These are phyloP conservation scores for Pteruthius melanotis DNA, from an alignment of 2,113 vertebrate species.

Conservation along the genomic window DNA sequence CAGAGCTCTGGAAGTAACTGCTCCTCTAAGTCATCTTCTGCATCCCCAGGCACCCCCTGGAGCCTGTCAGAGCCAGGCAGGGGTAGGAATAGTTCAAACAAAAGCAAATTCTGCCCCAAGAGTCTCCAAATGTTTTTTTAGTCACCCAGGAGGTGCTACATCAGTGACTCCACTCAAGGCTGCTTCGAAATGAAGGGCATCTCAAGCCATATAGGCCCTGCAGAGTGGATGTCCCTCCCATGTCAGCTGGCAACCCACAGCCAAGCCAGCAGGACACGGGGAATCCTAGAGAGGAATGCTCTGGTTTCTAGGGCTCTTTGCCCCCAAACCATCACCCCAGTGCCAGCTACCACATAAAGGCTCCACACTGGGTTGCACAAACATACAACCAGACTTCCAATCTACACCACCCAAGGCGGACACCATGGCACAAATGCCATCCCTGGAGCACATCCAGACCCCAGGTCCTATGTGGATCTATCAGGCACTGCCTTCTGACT, in stretches of 20 bases:
- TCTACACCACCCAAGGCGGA: accelerated
- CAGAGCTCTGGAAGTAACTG: background rate
- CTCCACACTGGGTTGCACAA: background rate
- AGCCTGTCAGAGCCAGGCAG: background rate
- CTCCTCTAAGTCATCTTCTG: background rate
- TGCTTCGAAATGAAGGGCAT: background rate
- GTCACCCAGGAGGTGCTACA: background rate
- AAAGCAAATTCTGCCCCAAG: background rate
- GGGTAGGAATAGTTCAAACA: background rate
- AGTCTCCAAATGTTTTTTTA: background rate
- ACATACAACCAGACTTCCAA: accelerated
- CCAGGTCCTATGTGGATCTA: background rate
- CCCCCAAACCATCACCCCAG: background rate
- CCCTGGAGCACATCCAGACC: accelerated
- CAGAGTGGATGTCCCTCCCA: background rate
- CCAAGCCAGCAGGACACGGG: background rate
- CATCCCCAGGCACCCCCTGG: background rate
- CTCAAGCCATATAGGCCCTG: background rate
- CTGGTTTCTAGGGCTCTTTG: background rate
- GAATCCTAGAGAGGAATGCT: background rate
- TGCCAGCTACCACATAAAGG: background rate
- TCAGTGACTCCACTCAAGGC: background rate
- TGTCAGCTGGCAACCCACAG: background rate
- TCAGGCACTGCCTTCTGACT: background rate
- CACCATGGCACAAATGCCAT: background rate